Evolutionary conservation across 2,888 invertebrate genomes (phyloP), one percentile per base, ranked within the genome.

Genomic region (Flabesymbios commensalis): DNA sequence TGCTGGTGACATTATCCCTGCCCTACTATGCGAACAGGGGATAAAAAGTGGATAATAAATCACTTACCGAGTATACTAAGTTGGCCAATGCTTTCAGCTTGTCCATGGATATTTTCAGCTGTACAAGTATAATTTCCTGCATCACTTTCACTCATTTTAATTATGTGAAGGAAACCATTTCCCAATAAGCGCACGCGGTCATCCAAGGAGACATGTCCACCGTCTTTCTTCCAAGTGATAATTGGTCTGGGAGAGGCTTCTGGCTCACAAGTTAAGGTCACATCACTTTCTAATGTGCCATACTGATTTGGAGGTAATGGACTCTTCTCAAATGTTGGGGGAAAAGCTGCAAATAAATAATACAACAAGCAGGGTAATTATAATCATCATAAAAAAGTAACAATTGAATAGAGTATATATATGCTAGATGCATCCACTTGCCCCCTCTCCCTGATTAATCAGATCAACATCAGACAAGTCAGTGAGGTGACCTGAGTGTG

Each of bases 261-360:
- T 0, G 96, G 96, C 78, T 91, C 89, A 78, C 96, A 97, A 57
- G 88, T 87, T 57, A 97, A 90, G 0, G 95, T 94, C 0, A 92
- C 90, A 80, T 94, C 95, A 17, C 94, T 93, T 68, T 90, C 90
- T 80, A 93, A 91, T 1, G 93, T 93, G 0, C 94, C 95, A 81
- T 93, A 94, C 3, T 92, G 92, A 84, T 94, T 94, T 0, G 90
- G 87, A 79, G 94, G 92, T 28, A 96, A 83, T 0, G 96, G 96
- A 41, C 86, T 86, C 80, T 96, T 96, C 74, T 90, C 90, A 78
- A 97, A 96, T 0, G 93, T 90, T 5, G 96, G 96, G 74, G 90
- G 90, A 61, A 84, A 75, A n/a, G 75, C 82, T 82, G 57, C 17
- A 69, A 61, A 19, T 29, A 59, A 19, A n/a, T n/a, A n/a, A n/a